Base-by-base conservation (phyloP, 1,140 invertebrate species). In the Brachionus koreanus region DNA sequence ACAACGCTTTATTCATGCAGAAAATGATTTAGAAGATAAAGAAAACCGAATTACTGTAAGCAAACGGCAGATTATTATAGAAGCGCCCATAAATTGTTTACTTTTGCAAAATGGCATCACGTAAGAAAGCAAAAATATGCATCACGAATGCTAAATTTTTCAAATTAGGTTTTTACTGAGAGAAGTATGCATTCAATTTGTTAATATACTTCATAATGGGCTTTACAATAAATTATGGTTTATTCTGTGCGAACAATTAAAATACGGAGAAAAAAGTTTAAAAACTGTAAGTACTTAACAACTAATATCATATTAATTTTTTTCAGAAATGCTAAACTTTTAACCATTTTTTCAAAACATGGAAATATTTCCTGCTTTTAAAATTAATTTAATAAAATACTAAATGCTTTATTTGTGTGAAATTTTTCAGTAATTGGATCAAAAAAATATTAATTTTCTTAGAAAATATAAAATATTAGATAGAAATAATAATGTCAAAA, bases 151-250 rank as follows among this genome's bases (percentile, higher is more conserved):
- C 10, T 37, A 29, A 35, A 65, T 16, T 69, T 69, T 69, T 69
- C 10, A 6, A 37, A 29, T 12, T 9, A 77, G 74, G 23, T 29
- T 79, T 7, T 42, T 79, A 25, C 25, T 79, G 10, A 79, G 25
- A 79, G 46, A 79, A 57, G 49, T 65, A 4, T 61, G 76, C 23
- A 19, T 79, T 13, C 76, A 79, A 79, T 79, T 57, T 33, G 33
- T 79, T 16, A 65, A 61, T 29, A 12, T 79, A 13, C 16, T 79
- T 42, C 33, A 79, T 13, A 33, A 65, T 61, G 49, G 33, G 5
- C n/a, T 42, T 5, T 79, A 79, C 25, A 49, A 79, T 25, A 57
- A 61, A 65, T 43, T 79, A 13, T 79, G 76, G 76, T 65, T 61
- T 3, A 37, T 79, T 37, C 23, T 61, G 19, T 79, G 76, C 6